Conservation (phyloP, 2,113 vertebrate species). For the Eleginops maclovinus region DNA sequence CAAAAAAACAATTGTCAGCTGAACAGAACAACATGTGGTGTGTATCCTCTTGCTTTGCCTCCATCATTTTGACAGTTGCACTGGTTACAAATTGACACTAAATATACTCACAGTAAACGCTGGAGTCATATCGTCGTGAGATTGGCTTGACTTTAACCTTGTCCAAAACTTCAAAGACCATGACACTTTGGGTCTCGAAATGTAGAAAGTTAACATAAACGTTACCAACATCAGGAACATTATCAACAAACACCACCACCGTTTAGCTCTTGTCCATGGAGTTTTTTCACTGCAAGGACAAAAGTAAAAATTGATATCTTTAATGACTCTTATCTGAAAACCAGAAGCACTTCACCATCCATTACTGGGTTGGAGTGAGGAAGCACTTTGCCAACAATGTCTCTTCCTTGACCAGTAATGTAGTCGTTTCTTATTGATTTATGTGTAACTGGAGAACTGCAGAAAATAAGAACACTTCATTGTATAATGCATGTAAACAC, state of each 20-base stretch:
- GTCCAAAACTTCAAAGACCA: background rate
- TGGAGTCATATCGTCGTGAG: background rate
- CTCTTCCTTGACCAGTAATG: background rate
- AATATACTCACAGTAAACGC: conserved; percentile 37
- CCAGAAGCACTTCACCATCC: conserved; percentile 10
- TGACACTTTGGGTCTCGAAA: fast-evolving
- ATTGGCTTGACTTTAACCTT: background rate
- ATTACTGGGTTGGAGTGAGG: conserved; percentile 13
- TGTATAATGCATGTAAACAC: background rate
- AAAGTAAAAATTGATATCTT: conserved; percentile 21
- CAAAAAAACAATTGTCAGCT: background rate
- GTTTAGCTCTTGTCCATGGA: background rate
- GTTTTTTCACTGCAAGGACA: conserved; percentile 52
- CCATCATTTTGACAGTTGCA: background rate
- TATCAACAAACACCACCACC: background rate
- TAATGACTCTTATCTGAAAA: background rate
- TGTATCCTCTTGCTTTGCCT: background rate
- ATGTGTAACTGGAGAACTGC: too few relatives aligned
- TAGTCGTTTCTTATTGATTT: too few relatives aligned
- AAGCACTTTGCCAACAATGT: conserved; percentile 23
- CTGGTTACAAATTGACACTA: background rate
- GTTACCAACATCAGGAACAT: background rate
- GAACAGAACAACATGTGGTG: background rate
- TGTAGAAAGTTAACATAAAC: background rate
- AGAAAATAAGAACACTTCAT: too few relatives aligned